A percentile compares a stretch with the other conserved stretches of the same genome.
Conservation (phyloP, 2,113 vertebrate genomes). For the Ceyx cyanopectus region DNA sequence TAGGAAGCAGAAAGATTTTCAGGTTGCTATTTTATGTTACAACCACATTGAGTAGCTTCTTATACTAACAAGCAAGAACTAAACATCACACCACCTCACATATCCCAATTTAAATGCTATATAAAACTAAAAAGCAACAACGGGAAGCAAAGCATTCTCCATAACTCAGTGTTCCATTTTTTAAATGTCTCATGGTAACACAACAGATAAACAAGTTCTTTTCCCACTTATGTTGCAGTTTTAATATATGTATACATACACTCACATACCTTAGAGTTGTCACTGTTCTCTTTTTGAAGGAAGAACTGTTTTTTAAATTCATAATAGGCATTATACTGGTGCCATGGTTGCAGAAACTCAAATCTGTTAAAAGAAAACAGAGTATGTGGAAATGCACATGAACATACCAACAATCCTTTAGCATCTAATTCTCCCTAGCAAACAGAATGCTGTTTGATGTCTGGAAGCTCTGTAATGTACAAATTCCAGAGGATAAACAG, state of each 20-base stretch:
- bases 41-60: neutral
- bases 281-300: conserved; percentile 90
- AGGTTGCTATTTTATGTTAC: neutral
- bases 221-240: neutral
- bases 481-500: neutral
- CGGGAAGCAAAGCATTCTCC: neutral
- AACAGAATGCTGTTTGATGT: neutral
- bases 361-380: conserved; percentile 78
- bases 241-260: neutral
- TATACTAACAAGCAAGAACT: neutral
- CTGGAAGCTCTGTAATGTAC: neutral
- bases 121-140: neutral
- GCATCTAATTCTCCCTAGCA: neutral
- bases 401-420: neutral
- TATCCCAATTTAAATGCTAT: neutral
- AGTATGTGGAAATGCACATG: neutral
- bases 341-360: conserved; percentile 95
- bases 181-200: neutral
- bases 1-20: neutral
- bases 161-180: neutral
- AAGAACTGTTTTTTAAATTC: conserved; percentile 99
- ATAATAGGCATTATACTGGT: conserved; percentile 96
- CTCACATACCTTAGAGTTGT: conserved; percentile 68
- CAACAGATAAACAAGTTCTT: neutral
- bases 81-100: neutral